phyloP scores from a whole-genome alignment of 2,888 invertebrate genomes.

The Diachrysia chrysitis region DNA sequence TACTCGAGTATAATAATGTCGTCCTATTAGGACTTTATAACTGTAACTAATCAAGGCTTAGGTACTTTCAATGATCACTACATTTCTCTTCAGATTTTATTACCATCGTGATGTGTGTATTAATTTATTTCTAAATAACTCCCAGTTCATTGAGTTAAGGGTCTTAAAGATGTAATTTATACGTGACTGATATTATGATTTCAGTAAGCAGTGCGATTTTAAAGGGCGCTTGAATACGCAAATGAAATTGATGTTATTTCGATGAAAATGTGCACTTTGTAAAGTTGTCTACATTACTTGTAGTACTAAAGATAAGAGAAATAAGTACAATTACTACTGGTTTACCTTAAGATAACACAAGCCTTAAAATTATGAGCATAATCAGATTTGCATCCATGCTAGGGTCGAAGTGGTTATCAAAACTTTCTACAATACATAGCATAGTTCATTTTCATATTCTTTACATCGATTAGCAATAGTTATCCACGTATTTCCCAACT shows the following conservation, averaged over 20 bases:
- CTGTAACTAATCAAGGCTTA: not conserved
- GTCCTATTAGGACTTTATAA: not conserved
- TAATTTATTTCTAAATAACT: not conserved
- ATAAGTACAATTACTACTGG: conserved; percentile 16
- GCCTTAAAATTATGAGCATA: not conserved
- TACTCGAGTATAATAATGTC: not conserved
- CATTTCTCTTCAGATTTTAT: not conserved
- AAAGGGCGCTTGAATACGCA: conserved; percentile 47
- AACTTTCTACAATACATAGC: no score
- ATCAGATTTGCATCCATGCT: no score
- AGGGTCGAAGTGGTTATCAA: no score
- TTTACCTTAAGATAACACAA: not conserved
- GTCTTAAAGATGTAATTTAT: conserved; percentile 19
- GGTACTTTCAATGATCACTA: not conserved
- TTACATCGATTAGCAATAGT: no score
- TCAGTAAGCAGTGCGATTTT: not conserved
- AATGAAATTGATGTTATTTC: conserved; percentile 23
- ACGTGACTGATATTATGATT: conserved; percentile 26
- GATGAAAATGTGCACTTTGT: conserved; percentile 36
- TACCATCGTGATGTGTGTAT: not conserved
- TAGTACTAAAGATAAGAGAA: conserved; percentile 32
- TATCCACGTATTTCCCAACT: no score
- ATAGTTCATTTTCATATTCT: no score
- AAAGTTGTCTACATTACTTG: conserved; percentile 31
- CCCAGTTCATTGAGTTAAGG: not conserved